Evolutionary conservation across 1,140 invertebrate species (phyloP), one percentile per base, ranked within the genome.

Genomic region (Dryas iulia): DNA sequence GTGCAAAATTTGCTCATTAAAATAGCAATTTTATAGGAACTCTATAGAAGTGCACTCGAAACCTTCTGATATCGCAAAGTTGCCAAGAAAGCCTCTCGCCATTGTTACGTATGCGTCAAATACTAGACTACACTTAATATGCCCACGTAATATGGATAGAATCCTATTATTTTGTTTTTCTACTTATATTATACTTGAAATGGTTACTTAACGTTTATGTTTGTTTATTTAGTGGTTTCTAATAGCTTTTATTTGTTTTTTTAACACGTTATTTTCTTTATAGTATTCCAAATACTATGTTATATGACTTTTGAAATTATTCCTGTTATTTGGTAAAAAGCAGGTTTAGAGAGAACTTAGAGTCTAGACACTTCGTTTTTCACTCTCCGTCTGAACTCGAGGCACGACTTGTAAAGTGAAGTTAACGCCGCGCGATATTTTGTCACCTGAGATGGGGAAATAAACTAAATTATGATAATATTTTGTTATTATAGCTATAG

Each of bases 71-170:
- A 28, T 58, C 3, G 26, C 24, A 56, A n/a, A n/a, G 25, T 25
- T 26, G 28, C 54, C 23, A 25, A 30, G 24, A 58, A 21, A 58
- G 25, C n/a, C 30, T 30, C 25, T 58, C 8, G 56, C n/a, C 14
- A 10, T 58, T 58, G 25, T 58, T 58, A 58, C 24, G 25, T 30
- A 2, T 8, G 56, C 56, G 56, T 58, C 56, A 18, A 58, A 18
- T 11, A 35, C 33, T 35, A 47, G 35, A 6, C 14, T 47, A 47
- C n/a, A 21, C 35, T 6, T 8, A 14, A 47, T 14, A 14, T 47
- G 39, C 7, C n/a, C 8, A 18, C 14, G 39, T 39, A 47, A 47
- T 47, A 10, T 47, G 14, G 14, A 47, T 8, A 0, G 7, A 47
- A 47, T 47, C 14, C 39, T 18, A 39, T 39, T 47, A 47, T 47